Conservation (phyloP, 1,140 invertebrate genomes). For the Trichoplusia ni region DNA sequence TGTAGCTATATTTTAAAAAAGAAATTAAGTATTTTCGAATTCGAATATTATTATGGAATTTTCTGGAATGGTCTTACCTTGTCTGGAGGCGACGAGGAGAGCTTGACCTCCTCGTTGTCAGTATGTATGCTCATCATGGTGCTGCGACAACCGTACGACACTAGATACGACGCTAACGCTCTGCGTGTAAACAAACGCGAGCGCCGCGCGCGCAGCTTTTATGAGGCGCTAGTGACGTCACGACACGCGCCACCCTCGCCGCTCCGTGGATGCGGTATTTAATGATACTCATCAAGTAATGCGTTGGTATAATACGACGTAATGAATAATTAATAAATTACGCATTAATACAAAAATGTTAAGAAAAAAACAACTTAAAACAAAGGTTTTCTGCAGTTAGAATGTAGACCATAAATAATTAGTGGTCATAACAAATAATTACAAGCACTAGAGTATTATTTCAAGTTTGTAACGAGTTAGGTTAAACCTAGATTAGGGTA, state of each 20-base stretch:
- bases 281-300: background rate
- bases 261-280: conserved; percentile 4
- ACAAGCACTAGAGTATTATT: too few relatives aligned
- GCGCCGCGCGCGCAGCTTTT: conserved; percentile 35
- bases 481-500: too few relatives aligned
- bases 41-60: too few relatives aligned
- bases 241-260: background rate
- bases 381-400: too few relatives aligned
- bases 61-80: conserved; percentile 35
- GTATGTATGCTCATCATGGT: conserved; percentile 16
- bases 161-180: background rate
- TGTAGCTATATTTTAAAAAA: too few relatives aligned
- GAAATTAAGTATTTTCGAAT: too few relatives aligned
- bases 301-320: background rate
- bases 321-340: background rate
- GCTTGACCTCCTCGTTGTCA: conserved; percentile 20
- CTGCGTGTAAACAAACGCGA: conserved; percentile 31
- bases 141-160: background rate
- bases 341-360: too few relatives aligned
- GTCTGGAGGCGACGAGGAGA: conserved; percentile 51
- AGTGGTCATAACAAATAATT: too few relatives aligned
- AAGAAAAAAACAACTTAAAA: too few relatives aligned
- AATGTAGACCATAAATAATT: too few relatives aligned
- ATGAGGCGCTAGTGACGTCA: conserved; percentile 29
- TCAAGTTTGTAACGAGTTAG: too few relatives aligned